phyloP scores from a whole-genome alignment of 2,113 vertebrate species.

The Cnemophilus loriae region DNA sequence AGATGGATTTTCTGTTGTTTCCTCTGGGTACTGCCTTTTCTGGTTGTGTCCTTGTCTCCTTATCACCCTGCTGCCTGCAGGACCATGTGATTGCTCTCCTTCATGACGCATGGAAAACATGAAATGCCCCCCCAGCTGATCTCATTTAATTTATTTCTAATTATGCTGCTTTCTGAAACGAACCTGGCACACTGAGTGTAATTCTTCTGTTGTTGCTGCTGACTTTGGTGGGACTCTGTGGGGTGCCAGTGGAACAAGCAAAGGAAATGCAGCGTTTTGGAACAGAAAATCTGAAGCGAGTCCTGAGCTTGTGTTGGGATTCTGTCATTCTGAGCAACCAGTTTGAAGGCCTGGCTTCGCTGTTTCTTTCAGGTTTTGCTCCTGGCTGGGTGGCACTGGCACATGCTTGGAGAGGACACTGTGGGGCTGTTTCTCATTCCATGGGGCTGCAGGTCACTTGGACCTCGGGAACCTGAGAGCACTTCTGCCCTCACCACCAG shows the following conservation, averaged over 20 bases:
- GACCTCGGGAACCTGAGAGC: not conserved
- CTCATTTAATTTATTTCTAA: constrained; percentile 34
- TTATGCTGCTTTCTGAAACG: constrained; percentile 19
- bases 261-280: not conserved
- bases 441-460: not conserved
- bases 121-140: constrained; percentile 3
- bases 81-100: not conserved
- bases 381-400: not conserved
- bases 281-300: not conserved
- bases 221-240: not conserved
- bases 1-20: not conserved
- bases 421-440: not conserved
- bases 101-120: not conserved
- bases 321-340: not conserved
- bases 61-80: not conserved
- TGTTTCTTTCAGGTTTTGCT: not conserved
- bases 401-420: not conserved
- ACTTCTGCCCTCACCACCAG: not conserved
- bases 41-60: not conserved
- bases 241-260: not conserved
- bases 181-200: not conserved
- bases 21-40: not conserved
- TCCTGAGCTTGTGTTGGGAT: not conserved
- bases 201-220: not conserved
- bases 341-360: not conserved